These are phyloP conservation scores for Tretioscincus oriximinensis DNA, from an alignment of 2,113 vertebrate species.

Conservation along the genomic window DNA sequence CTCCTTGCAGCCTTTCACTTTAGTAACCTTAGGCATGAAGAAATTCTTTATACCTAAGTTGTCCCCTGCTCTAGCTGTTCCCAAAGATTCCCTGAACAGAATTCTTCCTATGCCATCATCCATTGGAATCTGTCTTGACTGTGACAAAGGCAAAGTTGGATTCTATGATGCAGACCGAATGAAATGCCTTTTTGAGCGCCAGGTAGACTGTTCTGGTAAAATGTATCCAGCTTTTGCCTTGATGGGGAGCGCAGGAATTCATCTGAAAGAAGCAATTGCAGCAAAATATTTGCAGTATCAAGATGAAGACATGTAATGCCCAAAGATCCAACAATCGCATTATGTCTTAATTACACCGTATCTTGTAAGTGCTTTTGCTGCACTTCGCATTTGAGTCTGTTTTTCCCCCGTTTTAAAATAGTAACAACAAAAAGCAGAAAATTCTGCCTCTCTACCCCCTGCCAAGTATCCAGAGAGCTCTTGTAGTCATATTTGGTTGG, in stretches of 20 bases:
- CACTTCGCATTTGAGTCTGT: conserved; percentile 34
- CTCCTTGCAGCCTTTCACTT: conserved; percentile 86
- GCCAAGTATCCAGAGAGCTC: background rate
- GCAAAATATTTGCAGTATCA: conserved; percentile 77
- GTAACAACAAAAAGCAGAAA: background rate
- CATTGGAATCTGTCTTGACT: conserved; percentile 92
- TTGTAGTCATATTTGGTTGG: conserved; percentile 23
- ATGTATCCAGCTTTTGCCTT: conserved; percentile 95
- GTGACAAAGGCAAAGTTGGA: conserved; percentile 84
- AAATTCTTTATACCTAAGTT: conserved; percentile 90
- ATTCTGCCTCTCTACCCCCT: conserved; percentile 11
- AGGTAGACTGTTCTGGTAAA: conserved; percentile 88
- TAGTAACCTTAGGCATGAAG: conserved; percentile 93
- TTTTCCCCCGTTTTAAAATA: conserved; percentile 39
- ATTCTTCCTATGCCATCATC: conserved; percentile 84
- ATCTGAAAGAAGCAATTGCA: conserved; percentile 82
- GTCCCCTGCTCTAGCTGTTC: conserved; percentile 64
- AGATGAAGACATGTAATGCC: conserved; percentile 51
- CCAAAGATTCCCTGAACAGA: conserved; percentile 76
- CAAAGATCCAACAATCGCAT: conserved; percentile 40
- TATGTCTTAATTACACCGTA: conserved; percentile 45
- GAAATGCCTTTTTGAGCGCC: conserved; percentile 90
- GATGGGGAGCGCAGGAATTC: conserved; percentile 87
- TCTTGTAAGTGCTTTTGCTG: conserved; percentile 32
- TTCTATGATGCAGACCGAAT: conserved; percentile 89